phyloP scores from a whole-genome alignment of 2,888 invertebrate species.

The Cosmia pyralina region DNA sequence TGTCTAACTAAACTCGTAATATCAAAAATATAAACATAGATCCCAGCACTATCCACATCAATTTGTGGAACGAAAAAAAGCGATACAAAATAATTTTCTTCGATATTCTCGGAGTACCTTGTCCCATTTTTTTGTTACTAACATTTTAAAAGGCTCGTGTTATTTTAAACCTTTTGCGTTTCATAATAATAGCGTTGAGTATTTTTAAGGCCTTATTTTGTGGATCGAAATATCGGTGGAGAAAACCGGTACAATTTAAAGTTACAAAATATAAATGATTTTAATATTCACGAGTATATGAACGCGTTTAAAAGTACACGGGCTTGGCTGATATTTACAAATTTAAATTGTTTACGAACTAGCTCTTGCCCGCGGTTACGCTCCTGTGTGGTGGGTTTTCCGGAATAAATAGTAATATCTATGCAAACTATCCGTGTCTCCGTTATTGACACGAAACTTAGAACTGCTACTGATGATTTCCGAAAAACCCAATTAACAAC shows the following conservation, averaged over 20 bases:
- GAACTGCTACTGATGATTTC: background rate
- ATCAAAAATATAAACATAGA: no score
- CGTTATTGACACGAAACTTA: background rate
- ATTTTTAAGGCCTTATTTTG: background rate
- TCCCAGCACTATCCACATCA: conserved; percentile 1
- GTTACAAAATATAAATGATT: background rate
- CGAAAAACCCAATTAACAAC: background rate
- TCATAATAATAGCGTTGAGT: background rate
- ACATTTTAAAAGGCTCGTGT: conserved; percentile 7
- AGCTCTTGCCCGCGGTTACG: no score
- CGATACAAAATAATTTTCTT: conserved; percentile 5
- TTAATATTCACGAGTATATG: background rate
- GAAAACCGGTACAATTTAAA: background rate
- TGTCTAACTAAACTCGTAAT: no score
- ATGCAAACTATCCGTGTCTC: background rate
- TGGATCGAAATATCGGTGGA: background rate
- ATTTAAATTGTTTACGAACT: background rate
- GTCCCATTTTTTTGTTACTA: conserved; percentile 18
- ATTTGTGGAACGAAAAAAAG: conserved; percentile 9
- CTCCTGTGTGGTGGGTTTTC: background rate
- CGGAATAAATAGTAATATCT: background rate
- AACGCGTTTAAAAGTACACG: background rate
- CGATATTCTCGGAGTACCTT: background rate
- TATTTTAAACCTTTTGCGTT: conserved; percentile 19
- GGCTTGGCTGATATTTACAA: background rate